Evolutionary conservation across 1,140 invertebrate genomes (phyloP), one percentile per base, ranked within the genome.

Genomic region (Drosophila asahinai): DNA sequence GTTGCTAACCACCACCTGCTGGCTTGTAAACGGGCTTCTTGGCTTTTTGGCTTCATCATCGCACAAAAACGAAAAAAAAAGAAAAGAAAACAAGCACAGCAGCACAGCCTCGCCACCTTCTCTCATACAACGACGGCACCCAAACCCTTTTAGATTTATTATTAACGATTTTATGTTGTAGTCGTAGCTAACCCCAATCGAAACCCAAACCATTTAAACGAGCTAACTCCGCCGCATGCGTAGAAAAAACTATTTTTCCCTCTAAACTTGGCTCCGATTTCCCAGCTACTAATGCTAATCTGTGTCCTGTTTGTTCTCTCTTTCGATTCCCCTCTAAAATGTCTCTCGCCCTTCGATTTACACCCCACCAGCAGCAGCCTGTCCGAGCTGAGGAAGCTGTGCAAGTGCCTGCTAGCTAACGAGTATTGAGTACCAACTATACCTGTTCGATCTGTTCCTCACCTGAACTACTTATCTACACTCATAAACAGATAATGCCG

Each of bases 11-110:
- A 36, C 49, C 49, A 43, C 15, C 15, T 76, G 74, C 15, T 76
- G 74, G 74, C 61, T 76, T 77, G n/a, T 76, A 52, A 59, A 57
- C 62, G 66, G 66, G 45, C 67, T 73, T 70, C 38, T 68, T 19
- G 27, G 67, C 52, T 72, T 72, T n/a, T 27, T 68, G 47, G 64
- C 47, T 19, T 51, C 66, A 54, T 68, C 38, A 25, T 25, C 22
- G 22, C 22, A 25, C 22, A 25, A 25, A 22, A 22, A 1, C 22
- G 0, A 22, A 22, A 7, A 42, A 12, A 30, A 15, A 17, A 19
- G 8, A 49, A 5, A 27, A 22, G 8, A 49, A 5, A 27, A 22
- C 25, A 33, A 33, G n/a, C 66, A 60, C 55, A 8, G 36, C 36
- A 33, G 38, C 64, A 42, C 27, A 22, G 63, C 27, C 25, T 43